Percentiles rank a stretch among this genome's conserved stretches.
Conservation (phyloP, 2,113 vertebrate species). For the Sphaerodactylus townsendi region DNA sequence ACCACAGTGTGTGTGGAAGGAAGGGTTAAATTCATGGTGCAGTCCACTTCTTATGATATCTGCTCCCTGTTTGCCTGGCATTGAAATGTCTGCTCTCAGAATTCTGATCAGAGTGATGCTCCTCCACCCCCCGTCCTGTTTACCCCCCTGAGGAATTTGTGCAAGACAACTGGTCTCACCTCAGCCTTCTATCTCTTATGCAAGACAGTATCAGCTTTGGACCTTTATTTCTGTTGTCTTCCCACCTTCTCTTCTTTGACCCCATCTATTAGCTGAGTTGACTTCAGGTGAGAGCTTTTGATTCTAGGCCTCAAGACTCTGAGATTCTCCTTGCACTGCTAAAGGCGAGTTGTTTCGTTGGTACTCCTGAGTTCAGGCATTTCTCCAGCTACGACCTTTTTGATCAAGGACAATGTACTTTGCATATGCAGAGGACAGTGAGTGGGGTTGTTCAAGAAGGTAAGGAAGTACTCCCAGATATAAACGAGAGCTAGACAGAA, state of each 20-base stretch:
- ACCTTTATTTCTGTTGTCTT: background rate
- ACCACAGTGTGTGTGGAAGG: too few relatives aligned
- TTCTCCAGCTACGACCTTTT: background rate
- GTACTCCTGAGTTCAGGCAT: background rate
- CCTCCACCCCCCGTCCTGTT: background rate
- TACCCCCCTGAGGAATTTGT: background rate
- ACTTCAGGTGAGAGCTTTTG: background rate
- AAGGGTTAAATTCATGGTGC: too few relatives aligned
- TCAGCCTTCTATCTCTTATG: background rate
- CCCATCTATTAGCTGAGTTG: background rate
- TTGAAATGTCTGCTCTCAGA: too few relatives aligned
- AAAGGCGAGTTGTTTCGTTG: background rate
- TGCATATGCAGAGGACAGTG: too few relatives aligned
- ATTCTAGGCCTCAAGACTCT: background rate
- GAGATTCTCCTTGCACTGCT: background rate
- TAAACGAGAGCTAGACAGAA: background rate
- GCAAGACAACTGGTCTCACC: background rate
- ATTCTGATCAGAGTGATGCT: background rate
- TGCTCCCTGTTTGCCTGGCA: too few relatives aligned
- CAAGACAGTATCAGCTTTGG: background rate
- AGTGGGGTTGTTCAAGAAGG: too few relatives aligned
- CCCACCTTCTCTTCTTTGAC: background rate
- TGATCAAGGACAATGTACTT: background rate
- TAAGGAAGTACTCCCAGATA: background rate
- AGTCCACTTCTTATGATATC: too few relatives aligned